These are phyloP conservation scores for Polypterus senegalus DNA, from an alignment of 2,113 vertebrate genomes.

Conservation along the genomic window DNA sequence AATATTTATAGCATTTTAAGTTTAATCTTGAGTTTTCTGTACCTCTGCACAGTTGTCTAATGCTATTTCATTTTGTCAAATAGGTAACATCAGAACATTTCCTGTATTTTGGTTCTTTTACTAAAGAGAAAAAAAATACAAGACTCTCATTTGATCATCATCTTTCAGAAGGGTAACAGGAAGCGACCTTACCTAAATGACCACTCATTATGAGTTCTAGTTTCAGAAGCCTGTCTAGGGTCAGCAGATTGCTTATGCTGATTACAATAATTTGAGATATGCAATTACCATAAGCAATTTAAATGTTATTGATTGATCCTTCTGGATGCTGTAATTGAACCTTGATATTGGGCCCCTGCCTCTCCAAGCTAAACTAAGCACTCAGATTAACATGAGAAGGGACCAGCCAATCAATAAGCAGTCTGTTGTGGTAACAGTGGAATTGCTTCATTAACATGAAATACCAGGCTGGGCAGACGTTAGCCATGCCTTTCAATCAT, in stretches of 20 bases:
- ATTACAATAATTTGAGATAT: slow-evolving; percentile 77
- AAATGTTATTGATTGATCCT: slow-evolving; percentile 94
- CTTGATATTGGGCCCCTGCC: slow-evolving; percentile 53
- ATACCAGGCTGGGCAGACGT: slow-evolving; percentile 53
- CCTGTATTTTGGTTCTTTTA: neutral
- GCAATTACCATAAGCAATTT: slow-evolving; percentile 97
- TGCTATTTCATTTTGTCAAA: too few species aligned
- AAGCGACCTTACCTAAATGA: slow-evolving; percentile 62
- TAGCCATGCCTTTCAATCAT: slow-evolving; percentile 43
- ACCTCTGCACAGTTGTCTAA: too few species aligned
- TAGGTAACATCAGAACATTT: neutral
- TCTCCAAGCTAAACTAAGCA: slow-evolving; percentile 63
- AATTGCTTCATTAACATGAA: slow-evolving; percentile 80
- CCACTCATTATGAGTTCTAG: slow-evolving; percentile 70
- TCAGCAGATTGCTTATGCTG: slow-evolving; percentile 90
- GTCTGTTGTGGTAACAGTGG: slow-evolving; percentile 78
- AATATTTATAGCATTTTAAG: too few species aligned
- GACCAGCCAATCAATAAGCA: slow-evolving; percentile 62
- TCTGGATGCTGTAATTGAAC: slow-evolving; percentile 85
- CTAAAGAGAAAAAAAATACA: neutral
- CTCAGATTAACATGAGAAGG: slow-evolving; percentile 34
- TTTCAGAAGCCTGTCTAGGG: slow-evolving; percentile 62
- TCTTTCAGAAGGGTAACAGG: slow-evolving; percentile 62
- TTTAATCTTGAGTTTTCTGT: too few species aligned
- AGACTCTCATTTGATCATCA: slow-evolving; percentile 58